Base-by-base conservation (phyloP, 2,888 invertebrate genomes). In the Lissonota sp. region DNA sequence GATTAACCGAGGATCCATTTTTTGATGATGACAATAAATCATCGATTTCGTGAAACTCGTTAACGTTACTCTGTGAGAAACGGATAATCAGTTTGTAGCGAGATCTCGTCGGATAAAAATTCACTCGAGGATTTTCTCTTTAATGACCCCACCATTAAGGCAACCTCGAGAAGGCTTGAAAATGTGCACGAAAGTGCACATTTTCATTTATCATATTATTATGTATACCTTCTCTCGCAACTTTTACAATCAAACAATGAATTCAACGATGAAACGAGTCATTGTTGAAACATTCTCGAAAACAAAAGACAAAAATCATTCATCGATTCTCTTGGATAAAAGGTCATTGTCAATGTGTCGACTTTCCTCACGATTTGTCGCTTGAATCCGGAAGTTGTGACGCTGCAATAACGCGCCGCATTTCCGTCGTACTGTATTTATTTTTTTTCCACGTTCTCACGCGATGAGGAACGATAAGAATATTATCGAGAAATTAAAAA, bases 381-480 rank as follows among this genome's bases (percentile, higher is more conserved):
- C 53, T n/a, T 14, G n/a, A 53, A 16, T 14, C 53, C 53, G 53
- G 53, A 53, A 53, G 12, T 16, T 5, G 53, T 14, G 53, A 6
- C 6, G 53, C 53, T n/a, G 14, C 53, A 53, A 26, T 14, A 51
- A 7, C n/a, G 10, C 66, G 26, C 49, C 14, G 8, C 46, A 10
- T 44, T 49, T n/a, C 49, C 10, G 53, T 69, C 7, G 37, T 51
- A 39, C 57, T n/a, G 39, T 12, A n/a, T 40, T 12, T 14, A 51
- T 63, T 42, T 53, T 66, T 8, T 14, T 37, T 49, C 4, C 14
- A 6, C 58, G 40, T 67, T 76, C 80, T 37, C 76, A 76, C 80
- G 80, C 63, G 55, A 72, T 72, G 57, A 8, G 57, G 60, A 76
- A 76, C 62, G 72, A 72, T 53, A 69, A 76, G 57, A 10, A 40